phyloP scores from a whole-genome alignment of 2,797 vertebrate genomes.

The Lerista edwardsae region DNA sequence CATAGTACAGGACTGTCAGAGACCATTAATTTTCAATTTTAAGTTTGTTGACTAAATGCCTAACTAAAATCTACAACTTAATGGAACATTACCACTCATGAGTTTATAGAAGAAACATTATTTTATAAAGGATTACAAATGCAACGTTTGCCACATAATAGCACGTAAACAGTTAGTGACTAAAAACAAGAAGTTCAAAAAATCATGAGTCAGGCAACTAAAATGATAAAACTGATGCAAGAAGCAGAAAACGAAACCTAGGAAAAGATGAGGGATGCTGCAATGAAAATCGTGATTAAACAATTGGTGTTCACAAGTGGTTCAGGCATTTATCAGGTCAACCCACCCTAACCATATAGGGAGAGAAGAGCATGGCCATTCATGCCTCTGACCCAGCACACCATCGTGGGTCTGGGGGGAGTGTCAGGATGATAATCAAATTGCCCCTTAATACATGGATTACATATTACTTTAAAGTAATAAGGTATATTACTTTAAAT shows the following conservation, averaged over 20 bases:
- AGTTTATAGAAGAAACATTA: conserved; percentile 26
- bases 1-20: conserved; percentile 9
- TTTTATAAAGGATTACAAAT: conserved; percentile 19
- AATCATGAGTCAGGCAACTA: conserved; percentile 11
- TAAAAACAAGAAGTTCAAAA: background rate
- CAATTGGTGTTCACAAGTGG: background rate
- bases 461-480: too few species aligned
- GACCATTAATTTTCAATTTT: conserved; percentile 42
- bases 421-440: too few species aligned
- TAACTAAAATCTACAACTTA: conserved; percentile 34
- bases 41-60: conserved; percentile 28
- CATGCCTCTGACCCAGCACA: too few species aligned
- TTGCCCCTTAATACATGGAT: too few species aligned
- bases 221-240: background rate
- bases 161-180: background rate
- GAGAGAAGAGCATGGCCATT: too few species aligned
- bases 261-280: background rate
- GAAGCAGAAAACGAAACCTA: background rate
- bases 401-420: too few species aligned
- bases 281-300: background rate
- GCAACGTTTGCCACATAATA: conserved; percentile 23
- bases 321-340: too few species aligned
- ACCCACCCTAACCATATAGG: too few species aligned
- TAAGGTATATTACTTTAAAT: too few species aligned
- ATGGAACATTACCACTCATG: conserved; percentile 32